Conservation (phyloP, 2,113 vertebrate genomes). For the Epinephelus moara region DNA sequence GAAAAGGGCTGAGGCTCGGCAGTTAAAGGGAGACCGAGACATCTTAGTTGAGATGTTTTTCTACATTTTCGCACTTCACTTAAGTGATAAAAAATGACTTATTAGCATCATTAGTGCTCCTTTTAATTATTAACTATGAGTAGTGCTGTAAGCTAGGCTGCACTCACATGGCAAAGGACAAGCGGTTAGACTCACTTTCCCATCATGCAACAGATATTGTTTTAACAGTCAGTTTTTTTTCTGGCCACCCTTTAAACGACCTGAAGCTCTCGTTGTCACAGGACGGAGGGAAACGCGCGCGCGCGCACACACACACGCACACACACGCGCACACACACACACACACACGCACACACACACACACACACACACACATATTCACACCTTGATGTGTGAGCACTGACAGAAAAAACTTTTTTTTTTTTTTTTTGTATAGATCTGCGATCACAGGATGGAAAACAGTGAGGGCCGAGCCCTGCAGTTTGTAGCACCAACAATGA, state of each 20-base stretch:
- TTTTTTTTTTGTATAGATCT: constrained; percentile 30
- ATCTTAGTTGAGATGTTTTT: neutral
- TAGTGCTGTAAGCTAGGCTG: neutral
- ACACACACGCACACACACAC: neutral
- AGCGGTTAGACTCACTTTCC: constrained; percentile 30
- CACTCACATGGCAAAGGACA: neutral
- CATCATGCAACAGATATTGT: constrained; percentile 40
- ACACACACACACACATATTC: neutral
- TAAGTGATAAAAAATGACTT: neutral
- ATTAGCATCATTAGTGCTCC: neutral
- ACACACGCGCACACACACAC: neutral
- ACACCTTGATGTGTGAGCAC: neutral
- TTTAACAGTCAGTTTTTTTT: constrained; percentile 47
- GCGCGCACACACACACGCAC: neutral
- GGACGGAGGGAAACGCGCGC: constrained; percentile 28
- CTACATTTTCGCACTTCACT: constrained; percentile 21
- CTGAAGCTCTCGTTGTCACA: constrained; percentile 24
- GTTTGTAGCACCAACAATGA: constrained; percentile 63
- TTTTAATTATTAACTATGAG: neutral
- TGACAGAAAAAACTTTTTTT: neutral
- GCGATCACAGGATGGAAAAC: constrained; percentile 27
- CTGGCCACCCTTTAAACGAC: constrained; percentile 31
- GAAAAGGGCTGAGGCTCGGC: constrained; percentile 8
- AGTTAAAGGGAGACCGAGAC: constrained; percentile 7
- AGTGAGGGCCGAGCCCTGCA: neutral